A percentile compares a stretch with the other conserved stretches of the same genome.
Evolutionary conservation across 2,888 invertebrate species (phyloP).

Genomic region (Hirudinaria manillensis): DNA sequence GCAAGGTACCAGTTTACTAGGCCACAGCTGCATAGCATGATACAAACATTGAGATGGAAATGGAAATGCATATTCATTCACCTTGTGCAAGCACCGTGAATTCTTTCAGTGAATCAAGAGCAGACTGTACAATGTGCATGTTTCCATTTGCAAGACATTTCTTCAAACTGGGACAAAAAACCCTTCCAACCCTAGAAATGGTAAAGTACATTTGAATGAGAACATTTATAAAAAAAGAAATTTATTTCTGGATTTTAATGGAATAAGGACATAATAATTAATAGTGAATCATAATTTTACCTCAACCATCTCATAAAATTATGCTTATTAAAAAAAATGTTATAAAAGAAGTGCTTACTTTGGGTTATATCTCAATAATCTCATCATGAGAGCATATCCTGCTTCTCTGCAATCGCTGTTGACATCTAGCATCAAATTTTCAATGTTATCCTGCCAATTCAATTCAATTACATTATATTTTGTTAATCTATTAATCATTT

Average conservation of each 20-base stretch:
- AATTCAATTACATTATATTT: too few species aligned
- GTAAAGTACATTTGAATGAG: not conserved
- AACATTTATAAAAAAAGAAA: not conserved
- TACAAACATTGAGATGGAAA: not conserved
- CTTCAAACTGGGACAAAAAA: conserved; percentile 70
- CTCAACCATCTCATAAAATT: too few species aligned
- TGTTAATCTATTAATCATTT: too few species aligned
- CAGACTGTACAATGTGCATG: conserved; percentile 71
- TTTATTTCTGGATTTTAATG: not conserved
- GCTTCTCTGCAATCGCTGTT: conserved; percentile 64
- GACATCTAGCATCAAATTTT: conserved; percentile 61
- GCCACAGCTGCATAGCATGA: too few species aligned
- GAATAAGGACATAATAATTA: not conserved
- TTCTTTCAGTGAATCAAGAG: conserved; percentile 76
- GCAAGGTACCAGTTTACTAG: too few species aligned
- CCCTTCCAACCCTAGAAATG: conserved; percentile 55
- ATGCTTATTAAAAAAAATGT: too few species aligned
- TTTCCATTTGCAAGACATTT: conserved; percentile 74
- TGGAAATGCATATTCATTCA: conserved; percentile 34
- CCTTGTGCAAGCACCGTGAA: conserved; percentile 65
- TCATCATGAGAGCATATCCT: conserved; percentile 68
- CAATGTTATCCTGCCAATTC: conserved; percentile 57
- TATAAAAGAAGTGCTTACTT: conserved; percentile 45
- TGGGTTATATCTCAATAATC: conserved; percentile 68
- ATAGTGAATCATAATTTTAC: too few species aligned